phyloP scores from a whole-genome alignment of 2,113 vertebrate species.

The Panthera tigris region DNA sequence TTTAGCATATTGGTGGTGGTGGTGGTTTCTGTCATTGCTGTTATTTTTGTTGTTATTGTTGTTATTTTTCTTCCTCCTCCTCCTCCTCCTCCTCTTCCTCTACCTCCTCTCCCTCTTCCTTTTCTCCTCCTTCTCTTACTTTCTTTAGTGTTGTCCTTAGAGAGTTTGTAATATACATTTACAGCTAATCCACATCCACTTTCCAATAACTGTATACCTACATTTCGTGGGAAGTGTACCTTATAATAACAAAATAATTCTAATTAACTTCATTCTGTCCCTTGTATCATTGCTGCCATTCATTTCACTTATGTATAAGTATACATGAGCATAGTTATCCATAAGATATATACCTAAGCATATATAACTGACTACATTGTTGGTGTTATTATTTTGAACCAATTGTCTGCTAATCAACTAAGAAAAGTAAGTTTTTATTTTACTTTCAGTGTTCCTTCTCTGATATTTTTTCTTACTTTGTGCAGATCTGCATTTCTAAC shows the following conservation, averaged over 20 bases:
- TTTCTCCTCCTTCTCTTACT: not conserved
- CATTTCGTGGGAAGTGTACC: not conserved
- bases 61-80: no score
- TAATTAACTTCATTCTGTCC: not conserved
- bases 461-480: not conserved
- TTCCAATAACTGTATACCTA: not conserved
- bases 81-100: no score
- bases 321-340: not conserved
- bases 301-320: not conserved
- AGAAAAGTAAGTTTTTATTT: not conserved
- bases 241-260: not conserved
- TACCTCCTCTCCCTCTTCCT: no score
- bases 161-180: not conserved
- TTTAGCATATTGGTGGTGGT: not conserved
- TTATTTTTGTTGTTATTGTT: not conserved
- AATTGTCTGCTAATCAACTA: not conserved
- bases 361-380: not conserved
- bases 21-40: not conserved
- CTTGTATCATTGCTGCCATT: not conserved
- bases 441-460: not conserved
- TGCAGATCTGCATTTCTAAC: not conserved
- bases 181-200: not conserved
- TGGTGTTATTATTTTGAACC: not conserved
- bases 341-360: not conserved
- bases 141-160: not conserved